Conservation (phyloP, 2,888 invertebrate genomes). For the Sericinus montela region DNA sequence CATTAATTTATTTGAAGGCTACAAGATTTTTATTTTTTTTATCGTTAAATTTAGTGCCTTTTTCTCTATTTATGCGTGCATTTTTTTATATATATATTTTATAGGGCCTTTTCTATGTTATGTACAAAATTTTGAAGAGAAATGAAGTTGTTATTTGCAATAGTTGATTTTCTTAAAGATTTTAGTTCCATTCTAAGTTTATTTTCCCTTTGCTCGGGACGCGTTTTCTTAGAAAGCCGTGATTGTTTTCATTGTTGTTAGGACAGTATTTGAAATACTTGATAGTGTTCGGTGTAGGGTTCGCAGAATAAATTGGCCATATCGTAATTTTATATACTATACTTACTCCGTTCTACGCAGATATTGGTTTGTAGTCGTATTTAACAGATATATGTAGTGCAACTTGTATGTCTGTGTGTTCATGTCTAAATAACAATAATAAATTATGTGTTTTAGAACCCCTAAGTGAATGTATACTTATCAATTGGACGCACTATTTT, state of each 20-base stretch:
- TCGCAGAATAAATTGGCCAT: slow-evolving; percentile 2
- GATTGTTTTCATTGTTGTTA: slow-evolving; percentile 32
- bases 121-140: slow-evolving; percentile 20
- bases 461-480: background rate
- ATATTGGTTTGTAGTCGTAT: slow-evolving; percentile 2
- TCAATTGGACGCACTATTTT: slow-evolving; percentile 4
- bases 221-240: slow-evolving; percentile 22
- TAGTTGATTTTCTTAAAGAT: slow-evolving; percentile 37
- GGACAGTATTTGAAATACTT: slow-evolving; percentile 2
- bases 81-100: slow-evolving; percentile 15
- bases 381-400: slow-evolving; percentile 8
- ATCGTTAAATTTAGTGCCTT: slow-evolving; percentile 50
- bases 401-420: slow-evolving; percentile 7
- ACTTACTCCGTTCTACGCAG: background rate
- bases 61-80: slow-evolving; percentile 26
- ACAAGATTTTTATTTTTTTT: slow-evolving; percentile 30
- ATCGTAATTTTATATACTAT: background rate
- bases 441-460: background rate
- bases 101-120: slow-evolving; percentile 9
- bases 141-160: slow-evolving; percentile 28
- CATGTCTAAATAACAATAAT: background rate
- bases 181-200: slow-evolving; percentile 34
- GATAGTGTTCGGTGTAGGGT: slow-evolving; percentile 7
- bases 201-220: slow-evolving; percentile 44
- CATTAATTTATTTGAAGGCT: slow-evolving; percentile 28